A percentile compares a stretch with the other conserved stretches of the same genome.
These are phyloP conservation scores for Epizoanthus ramosus DNA, from an alignment of 92 coral and sea anemone species.

Conservation along the genomic window DNA sequence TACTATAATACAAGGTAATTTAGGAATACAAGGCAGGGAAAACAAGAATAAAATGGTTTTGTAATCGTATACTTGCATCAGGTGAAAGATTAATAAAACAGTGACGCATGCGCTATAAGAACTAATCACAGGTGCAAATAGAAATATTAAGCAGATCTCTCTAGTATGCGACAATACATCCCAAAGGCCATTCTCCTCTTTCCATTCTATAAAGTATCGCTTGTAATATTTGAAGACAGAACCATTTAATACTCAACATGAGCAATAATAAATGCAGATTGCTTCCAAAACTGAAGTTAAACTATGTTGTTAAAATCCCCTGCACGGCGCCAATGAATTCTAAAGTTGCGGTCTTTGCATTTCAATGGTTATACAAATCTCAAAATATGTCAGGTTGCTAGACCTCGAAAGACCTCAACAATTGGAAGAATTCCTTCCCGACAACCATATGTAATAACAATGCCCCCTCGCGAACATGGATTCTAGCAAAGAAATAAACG, in stretches of 20 bases:
- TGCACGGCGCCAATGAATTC: constrained; percentile 30
- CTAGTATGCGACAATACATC: background rate
- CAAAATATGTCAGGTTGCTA: constrained; percentile 6
- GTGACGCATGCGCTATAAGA: constrained; percentile 5
- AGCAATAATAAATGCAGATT: too few relatives aligned
- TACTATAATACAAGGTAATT: background rate
- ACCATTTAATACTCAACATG: background rate
- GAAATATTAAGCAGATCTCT: background rate
- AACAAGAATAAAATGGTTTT: background rate
- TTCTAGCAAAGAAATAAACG: background rate
- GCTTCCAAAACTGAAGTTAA: background rate
- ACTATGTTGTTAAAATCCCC: constrained; percentile 8
- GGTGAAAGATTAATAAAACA: background rate
- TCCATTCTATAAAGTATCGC: background rate
- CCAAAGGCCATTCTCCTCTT: background rate
- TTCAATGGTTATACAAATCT: constrained; percentile 29
- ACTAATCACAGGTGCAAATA: constrained; percentile 38
- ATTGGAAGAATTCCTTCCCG: background rate
- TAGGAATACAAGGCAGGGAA: background rate
- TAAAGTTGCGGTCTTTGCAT: constrained; percentile 32
- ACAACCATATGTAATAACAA: constrained; percentile 8
- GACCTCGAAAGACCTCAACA: constrained; percentile 13
- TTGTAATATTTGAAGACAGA: background rate
- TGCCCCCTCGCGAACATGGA: background rate
- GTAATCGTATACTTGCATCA: background rate